These are phyloP conservation scores for Apostichopus leukothele DNA, from an alignment of 53 echinoderm and acorn worm species.

Conservation along the genomic window DNA sequence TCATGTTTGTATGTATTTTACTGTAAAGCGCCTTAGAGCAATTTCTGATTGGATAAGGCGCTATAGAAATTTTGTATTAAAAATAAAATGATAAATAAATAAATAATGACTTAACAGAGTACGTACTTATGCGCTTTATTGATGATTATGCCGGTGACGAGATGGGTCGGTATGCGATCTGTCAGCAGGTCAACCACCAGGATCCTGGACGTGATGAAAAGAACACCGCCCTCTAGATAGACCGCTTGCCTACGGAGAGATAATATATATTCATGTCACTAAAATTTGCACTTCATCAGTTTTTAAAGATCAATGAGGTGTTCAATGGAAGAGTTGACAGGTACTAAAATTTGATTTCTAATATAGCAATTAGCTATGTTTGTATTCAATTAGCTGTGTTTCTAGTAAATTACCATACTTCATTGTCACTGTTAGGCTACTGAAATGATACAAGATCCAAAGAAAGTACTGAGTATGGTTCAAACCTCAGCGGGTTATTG, in stretches of 20 bases:
- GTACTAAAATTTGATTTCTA: background rate
- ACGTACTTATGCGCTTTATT: slow-evolving; percentile 98
- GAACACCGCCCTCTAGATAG: slow-evolving; percentile 91
- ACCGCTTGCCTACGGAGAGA: slow-evolving; percentile 62
- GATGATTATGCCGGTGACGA: slow-evolving; percentile 81
- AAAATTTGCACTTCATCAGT: background rate
- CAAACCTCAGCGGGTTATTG: no score
- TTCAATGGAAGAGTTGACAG: background rate
- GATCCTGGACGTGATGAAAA: slow-evolving; percentile 94
- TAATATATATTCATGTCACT: background rate
- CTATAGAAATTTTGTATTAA: no score
- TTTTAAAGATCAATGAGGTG: background rate
- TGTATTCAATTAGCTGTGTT: no score
- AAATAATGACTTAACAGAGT: background rate
- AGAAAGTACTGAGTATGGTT: no score
- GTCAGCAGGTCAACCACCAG: slow-evolving; percentile 93
- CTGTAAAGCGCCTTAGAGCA: no score
- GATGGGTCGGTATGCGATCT: slow-evolving; percentile 70
- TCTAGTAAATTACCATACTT: no score
- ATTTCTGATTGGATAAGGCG: no score
- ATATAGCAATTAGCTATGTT: no score
- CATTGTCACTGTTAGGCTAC: no score
- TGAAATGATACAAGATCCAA: no score
- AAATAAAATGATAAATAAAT: no score
- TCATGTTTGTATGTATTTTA: no score